Conservation (phyloP, 2,888 invertebrate genomes). For the Zaprionus lineosus region DNA sequence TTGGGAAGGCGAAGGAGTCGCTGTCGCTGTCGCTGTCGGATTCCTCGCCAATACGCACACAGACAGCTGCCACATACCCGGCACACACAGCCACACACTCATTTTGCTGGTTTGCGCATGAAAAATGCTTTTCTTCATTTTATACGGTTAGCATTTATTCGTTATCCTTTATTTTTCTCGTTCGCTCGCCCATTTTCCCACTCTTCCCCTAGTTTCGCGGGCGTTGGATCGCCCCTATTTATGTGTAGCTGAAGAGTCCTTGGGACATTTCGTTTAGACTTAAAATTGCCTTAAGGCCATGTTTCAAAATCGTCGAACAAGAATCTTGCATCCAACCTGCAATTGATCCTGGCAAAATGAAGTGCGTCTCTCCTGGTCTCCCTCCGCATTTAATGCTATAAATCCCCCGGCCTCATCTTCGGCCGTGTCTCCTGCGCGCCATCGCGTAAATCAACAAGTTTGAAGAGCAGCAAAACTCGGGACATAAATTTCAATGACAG, state of each 20-base stretch:
- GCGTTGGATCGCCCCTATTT: neutral
- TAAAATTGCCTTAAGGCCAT: too few relatives aligned
- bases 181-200: slow-evolving; percentile 5
- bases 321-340: too few relatives aligned
- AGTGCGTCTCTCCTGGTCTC: too few relatives aligned
- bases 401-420: slow-evolving; percentile 17
- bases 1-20: slow-evolving; percentile 26
- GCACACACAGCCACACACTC: slow-evolving; percentile 14
- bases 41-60: slow-evolving; percentile 72
- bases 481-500: slow-evolving; percentile 50
- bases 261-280: too few relatives aligned
- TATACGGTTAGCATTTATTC: slow-evolving; percentile 40
- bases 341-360: too few relatives aligned
- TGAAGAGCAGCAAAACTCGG: slow-evolving; percentile 15
- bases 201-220: slow-evolving; percentile 25
- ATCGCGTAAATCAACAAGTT: slow-evolving; percentile 61
- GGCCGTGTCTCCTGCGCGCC: neutral
- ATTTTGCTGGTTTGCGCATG: slow-evolving; percentile 42
- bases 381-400: slow-evolving; percentile 11
- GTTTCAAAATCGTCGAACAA: too few relatives aligned
- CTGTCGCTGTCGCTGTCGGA: slow-evolving; percentile 13
- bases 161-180: slow-evolving; percentile 1
- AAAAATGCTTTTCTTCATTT: slow-evolving; percentile 67
- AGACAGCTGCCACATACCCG: slow-evolving; percentile 71
- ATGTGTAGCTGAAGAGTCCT: too few relatives aligned